A percentile compares a stretch with the other conserved stretches of the same genome.
phyloP scores from a whole-genome alignment of 1,140 invertebrate species.

The Calliphora vicina region DNA sequence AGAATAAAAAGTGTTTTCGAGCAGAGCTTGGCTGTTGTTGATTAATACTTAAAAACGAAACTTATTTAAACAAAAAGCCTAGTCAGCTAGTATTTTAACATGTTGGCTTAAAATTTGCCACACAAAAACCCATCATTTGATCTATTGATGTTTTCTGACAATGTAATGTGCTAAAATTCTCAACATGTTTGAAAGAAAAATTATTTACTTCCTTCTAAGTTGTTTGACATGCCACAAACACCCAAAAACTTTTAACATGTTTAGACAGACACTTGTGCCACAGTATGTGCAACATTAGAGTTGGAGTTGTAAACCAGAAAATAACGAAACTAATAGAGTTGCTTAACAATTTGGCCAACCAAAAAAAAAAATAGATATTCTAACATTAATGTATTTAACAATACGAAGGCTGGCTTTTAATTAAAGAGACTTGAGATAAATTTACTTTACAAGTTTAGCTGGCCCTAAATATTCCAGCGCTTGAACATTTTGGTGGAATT shows the following conservation, averaged over 20 bases:
- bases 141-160: not conserved
- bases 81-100: not conserved
- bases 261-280: not conserved
- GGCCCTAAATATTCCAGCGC: no score
- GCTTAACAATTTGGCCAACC: not conserved
- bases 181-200: not conserved
- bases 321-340: not conserved
- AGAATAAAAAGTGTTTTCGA: not conserved
- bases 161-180: not conserved
- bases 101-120: not conserved
- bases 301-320: no score
- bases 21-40: not conserved
- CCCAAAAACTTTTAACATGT: not conserved
- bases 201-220: not conserved
- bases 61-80: no score
- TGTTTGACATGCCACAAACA: not conserved
- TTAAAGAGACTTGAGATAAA: no score
- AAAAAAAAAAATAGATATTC: no score
- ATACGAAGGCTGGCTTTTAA: no score
- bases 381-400: no score
- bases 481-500: no score
- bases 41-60: not conserved
- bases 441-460: no score
- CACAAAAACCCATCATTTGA: not conserved
- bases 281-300: no score